A percentile compares a stretch with the other conserved stretches of the same genome.
phyloP scores from a whole-genome alignment of 2,113 vertebrate species.

The Erythrocercus mccallii region DNA sequence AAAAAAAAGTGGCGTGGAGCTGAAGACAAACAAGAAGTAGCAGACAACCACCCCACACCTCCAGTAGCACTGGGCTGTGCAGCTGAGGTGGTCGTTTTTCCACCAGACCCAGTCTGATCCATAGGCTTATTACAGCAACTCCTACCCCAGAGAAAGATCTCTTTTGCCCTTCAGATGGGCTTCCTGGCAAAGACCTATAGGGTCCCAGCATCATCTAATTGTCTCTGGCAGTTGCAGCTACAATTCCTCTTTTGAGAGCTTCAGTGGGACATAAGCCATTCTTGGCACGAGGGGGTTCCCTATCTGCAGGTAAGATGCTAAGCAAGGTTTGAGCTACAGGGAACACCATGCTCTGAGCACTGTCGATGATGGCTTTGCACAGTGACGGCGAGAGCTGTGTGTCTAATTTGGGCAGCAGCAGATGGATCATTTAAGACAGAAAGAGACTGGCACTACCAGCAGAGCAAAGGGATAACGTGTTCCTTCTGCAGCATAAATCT shows the following conservation, averaged over 20 bases:
- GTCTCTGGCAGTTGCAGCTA: background rate
- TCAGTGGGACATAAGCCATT: background rate
- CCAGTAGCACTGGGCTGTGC: background rate
- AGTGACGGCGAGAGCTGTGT: background rate
- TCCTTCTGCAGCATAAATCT: constrained; percentile 49
- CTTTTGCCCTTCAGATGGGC: background rate
- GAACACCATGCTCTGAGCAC: background rate
- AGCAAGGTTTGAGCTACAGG: background rate
- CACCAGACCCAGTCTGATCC: background rate
- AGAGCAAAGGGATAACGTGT: constrained; percentile 45
- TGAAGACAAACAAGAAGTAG: background rate
- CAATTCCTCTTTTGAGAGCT: background rate
- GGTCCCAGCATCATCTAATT: background rate
- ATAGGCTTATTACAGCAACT: background rate
- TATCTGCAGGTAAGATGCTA: background rate
- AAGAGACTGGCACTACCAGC: constrained; percentile 54
- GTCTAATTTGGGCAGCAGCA: constrained; percentile 62
- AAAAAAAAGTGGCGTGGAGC: background rate
- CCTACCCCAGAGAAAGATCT: background rate
- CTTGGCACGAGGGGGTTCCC: background rate
- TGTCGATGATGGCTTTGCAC: background rate
- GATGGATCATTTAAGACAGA: constrained; percentile 52
- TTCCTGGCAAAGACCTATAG: background rate
- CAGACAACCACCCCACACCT: background rate
- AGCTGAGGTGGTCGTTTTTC: background rate